Evolutionary conservation across 2,888 invertebrate species (phyloP).

Genomic region (Drosophila austrosaltans): DNA sequence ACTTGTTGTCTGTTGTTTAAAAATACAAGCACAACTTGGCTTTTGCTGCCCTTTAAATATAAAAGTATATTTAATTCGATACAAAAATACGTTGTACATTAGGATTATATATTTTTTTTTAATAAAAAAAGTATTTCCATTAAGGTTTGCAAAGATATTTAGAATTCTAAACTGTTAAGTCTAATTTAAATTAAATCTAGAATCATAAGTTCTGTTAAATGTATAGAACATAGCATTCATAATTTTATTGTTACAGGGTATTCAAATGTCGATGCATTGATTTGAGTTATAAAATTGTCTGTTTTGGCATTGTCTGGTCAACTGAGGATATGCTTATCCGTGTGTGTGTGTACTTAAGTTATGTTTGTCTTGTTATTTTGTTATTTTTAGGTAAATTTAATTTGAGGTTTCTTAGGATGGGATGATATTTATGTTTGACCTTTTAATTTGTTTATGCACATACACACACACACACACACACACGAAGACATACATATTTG

Average conservation of each 20-base stretch:
- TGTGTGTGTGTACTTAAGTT: conserved; percentile 30
- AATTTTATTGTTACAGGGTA: background rate
- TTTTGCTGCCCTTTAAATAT: conserved; percentile 6
- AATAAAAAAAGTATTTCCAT: no score
- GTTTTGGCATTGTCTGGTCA: conserved; percentile 64
- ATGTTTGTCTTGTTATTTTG: conserved; percentile 39
- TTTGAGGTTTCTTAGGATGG: conserved; percentile 49
- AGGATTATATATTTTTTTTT: no score
- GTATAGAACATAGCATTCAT: background rate
- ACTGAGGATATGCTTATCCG: conserved; percentile 19
- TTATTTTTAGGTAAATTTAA: conserved; percentile 59
- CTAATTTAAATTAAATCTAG: background rate
- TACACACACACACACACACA: conserved; percentile 29
- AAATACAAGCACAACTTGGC: conserved; percentile 28
- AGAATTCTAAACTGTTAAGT: no score
- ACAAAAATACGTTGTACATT: background rate
- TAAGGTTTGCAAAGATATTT: no score
- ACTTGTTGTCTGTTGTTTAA: conserved; percentile 35
- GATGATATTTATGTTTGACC: conserved; percentile 47
- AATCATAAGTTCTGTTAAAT: background rate
- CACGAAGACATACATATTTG: conserved; percentile 17
- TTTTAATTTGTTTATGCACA: conserved; percentile 55
- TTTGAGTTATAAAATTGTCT: conserved; percentile 11
- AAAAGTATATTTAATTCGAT: background rate
- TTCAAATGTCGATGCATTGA: background rate